Conservation (phyloP, 1,140 invertebrate genomes). For the Bombus turneri region DNA sequence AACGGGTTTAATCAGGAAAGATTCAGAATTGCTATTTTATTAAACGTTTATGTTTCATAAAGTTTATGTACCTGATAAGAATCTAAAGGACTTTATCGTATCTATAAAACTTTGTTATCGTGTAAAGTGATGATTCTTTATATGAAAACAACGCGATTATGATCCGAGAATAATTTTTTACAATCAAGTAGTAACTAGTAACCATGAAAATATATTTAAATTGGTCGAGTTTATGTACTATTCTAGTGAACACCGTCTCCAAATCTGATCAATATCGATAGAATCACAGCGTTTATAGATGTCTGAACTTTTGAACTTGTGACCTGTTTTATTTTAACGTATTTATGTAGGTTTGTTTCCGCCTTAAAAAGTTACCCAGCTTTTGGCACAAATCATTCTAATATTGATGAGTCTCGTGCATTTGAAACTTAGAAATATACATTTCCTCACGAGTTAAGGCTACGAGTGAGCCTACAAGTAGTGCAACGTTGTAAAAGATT, state of each 20-base stretch:
- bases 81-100: too few relatives aligned
- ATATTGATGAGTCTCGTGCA: conserved; percentile 14
- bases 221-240: background rate
- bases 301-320: conserved; percentile 74
- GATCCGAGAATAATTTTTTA: too few relatives aligned
- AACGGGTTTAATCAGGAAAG: too few relatives aligned
- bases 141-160: too few relatives aligned
- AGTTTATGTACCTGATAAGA: too few relatives aligned
- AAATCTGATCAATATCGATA: conserved; percentile 33
- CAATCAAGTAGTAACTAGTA: background rate
- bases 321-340: conserved; percentile 52
- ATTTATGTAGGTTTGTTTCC: background rate
- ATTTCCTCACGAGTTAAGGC: background rate
- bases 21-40: too few relatives aligned
- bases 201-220: conserved; percentile 10
- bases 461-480: background rate
- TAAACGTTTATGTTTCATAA: too few relatives aligned
- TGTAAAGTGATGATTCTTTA: background rate
- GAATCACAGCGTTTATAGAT: conserved; percentile 27
- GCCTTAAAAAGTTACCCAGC: conserved; percentile 25
- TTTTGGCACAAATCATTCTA: conserved; percentile 46
- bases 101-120: background rate
- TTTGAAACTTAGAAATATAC: conserved; percentile 18
- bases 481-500: background rate
- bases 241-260: conserved; percentile 7